Conservation (phyloP, 2,888 invertebrate species). For the Sesia bembeciformis region DNA sequence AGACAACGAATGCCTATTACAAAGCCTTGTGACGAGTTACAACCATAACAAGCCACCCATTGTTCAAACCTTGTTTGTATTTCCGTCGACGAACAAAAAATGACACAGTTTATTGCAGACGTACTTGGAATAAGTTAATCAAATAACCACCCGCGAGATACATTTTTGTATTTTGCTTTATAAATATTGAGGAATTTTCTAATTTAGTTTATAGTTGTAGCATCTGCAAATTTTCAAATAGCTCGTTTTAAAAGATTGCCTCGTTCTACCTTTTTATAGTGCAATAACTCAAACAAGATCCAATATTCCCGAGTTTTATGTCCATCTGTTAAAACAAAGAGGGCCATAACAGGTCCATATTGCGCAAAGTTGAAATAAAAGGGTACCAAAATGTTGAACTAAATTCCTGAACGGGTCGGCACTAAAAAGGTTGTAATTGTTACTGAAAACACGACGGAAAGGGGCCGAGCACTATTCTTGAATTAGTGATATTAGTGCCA, state of each 20-base stretch:
- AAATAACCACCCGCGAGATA: not conserved
- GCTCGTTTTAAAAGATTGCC: not conserved
- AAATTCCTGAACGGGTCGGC: constrained; percentile 28
- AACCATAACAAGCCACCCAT: constrained; percentile 46
- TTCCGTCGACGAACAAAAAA: constrained; percentile 45
- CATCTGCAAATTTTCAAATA: constrained; percentile 19
- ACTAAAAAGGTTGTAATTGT: constrained; percentile 54
- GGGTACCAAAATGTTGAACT: constrained; percentile 28
- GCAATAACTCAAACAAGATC: constrained; percentile 32
- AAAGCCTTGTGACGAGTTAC: constrained; percentile 29
- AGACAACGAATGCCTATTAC: constrained; percentile 21
- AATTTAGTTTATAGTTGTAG: not conserved
- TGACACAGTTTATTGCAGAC: constrained; percentile 18
- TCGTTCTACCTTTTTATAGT: constrained; percentile 27
- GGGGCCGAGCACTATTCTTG: not conserved
- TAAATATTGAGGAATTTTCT: not conserved
- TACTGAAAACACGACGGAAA: constrained; percentile 33
- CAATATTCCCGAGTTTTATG: constrained; percentile 34
- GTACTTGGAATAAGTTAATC: constrained; percentile 2
- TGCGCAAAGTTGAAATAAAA: constrained; percentile 27
- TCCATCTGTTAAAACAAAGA: constrained; percentile 54
- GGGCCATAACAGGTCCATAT: constrained; percentile 19
- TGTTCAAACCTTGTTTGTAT: constrained; percentile 46
- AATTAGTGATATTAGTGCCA: not conserved
- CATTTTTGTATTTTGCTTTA: not conserved